Conservation (phyloP, 2,113 vertebrate genomes). For the Myxocyprinus asiaticus region DNA sequence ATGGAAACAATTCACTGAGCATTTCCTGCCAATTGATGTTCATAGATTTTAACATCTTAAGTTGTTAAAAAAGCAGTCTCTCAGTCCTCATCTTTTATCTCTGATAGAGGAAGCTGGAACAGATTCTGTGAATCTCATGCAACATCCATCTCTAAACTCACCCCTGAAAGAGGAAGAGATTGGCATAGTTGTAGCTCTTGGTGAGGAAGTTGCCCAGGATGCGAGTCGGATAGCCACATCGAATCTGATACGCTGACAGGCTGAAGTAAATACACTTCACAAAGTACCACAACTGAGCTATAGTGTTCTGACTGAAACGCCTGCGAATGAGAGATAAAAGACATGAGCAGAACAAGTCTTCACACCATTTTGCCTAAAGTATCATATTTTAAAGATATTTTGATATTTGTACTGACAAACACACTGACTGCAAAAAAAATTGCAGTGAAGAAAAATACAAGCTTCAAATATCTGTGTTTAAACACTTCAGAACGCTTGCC, state of each 20-base stretch:
- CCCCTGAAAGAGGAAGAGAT: slow-evolving; percentile 99
- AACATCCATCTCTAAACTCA: slow-evolving; percentile 67
- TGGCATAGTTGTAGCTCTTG: slow-evolving; percentile 98
- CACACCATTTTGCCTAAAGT: no score
- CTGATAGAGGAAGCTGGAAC: not conserved
- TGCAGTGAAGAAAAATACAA: not conserved
- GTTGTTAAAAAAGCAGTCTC: no score
- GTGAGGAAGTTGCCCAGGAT: slow-evolving; percentile 98
- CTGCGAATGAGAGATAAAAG: slow-evolving; percentile 67
- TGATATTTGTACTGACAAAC: no score
- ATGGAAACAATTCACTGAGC: no score
- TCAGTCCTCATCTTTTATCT: not conserved
- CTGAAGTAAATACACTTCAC: slow-evolving; percentile 99
- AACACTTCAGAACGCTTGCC: no score
- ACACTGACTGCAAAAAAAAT: no score
- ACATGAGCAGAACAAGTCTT: not conserved
- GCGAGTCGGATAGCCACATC: slow-evolving; percentile 96
- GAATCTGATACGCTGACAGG: slow-evolving; percentile 97
- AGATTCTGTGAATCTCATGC: not conserved
- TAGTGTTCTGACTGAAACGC: slow-evolving; percentile 93
- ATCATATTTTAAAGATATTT: no score
- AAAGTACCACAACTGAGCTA: slow-evolving; percentile 99
- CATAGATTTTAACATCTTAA: no score
- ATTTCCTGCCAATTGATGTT: no score
- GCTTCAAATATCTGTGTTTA: not conserved